A percentile compares a stretch with the other conserved stretches of the same genome.
phyloP scores from a whole-genome alignment of 2,113 vertebrate species.

The Arvicanthis niloticus region DNA sequence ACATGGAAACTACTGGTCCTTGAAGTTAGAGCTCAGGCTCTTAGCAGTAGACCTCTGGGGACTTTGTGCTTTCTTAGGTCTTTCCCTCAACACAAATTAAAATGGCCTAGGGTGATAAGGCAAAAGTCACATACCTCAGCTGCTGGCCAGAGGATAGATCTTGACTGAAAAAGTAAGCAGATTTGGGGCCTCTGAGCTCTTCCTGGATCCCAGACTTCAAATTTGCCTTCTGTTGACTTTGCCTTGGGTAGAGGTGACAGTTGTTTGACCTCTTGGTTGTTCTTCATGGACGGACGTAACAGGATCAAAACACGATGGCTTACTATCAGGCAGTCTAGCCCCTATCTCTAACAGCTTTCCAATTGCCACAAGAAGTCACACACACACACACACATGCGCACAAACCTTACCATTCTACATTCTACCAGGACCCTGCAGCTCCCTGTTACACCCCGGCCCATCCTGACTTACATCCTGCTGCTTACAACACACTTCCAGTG shows the following conservation, averaged over 20 bases:
- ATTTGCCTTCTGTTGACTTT: neutral
- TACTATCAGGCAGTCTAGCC: neutral
- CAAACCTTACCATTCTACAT: neutral
- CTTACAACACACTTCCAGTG: neutral
- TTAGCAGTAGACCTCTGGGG: slow-evolving; percentile 26
- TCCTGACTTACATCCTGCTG: neutral
- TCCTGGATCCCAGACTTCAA: neutral
- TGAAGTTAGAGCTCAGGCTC: neutral
- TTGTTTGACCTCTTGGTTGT: neutral
- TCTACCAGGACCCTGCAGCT: neutral
- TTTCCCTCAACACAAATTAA: neutral
- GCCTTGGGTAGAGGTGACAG: neutral
- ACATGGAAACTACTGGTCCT: neutral
- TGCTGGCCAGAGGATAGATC: neutral
- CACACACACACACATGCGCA: rapidly evolving
- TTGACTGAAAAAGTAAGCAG: neutral
- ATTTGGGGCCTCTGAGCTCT: neutral
- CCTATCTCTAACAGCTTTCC: neutral
- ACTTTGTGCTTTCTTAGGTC: neutral
- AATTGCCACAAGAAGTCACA: neutral
- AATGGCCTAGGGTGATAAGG: neutral
- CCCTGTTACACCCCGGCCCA: rapidly evolving
- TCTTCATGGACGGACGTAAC: neutral
- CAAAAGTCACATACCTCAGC: neutral
- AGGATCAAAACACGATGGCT: neutral